Evolutionary conservation across 2,113 vertebrate species (phyloP), one percentile per base, ranked within the genome.

Genomic region (Barnardius zonarius): DNA sequence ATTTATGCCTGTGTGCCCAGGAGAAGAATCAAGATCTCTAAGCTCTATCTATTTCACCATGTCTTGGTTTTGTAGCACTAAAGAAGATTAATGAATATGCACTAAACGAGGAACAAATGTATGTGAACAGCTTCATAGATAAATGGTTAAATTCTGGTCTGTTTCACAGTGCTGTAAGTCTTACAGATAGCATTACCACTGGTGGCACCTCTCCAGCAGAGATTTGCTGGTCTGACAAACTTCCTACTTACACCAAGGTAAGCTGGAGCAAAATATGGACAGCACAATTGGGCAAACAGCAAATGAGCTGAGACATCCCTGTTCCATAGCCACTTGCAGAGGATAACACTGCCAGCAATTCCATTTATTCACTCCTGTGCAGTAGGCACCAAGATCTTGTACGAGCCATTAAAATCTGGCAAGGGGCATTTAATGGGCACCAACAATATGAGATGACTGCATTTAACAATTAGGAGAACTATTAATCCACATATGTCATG

Each of bases 21-120:
- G 9, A 75, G 16, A 80, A 73, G 59, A 83, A 66, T 66, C 57
- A 77, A 76, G 68, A 72, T 43, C 18, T 72, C 31, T 6, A 20
- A 0, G 2, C 27, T 63, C 12, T 37, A 27, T 80, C 24, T 51
- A 19, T 83, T 93, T 83, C 16, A 61, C 19, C 25, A 4, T 27
- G 20, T 41, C 49, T 27, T 17, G 31, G 23, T 24, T 86, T 93
- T 83, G 55, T 64, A 72, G 48, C 15, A 14, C 44, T 63, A 25
- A 6, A 48, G 27, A 64, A 83, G 35, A 83, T 57, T 17, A 67
- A 70, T 0, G 1, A 68, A 57, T 16, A 33, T 0, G 0, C 14
- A 39, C 11, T 66, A 69, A 87, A 83, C 1, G 28, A 70, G n/a
- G 44, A 54, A 66, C 20, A 72, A 69, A 83, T 27, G 13, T 18